Conservation (phyloP, 2,797 vertebrate genomes). For the Sylvilagus floridanus region DNA sequence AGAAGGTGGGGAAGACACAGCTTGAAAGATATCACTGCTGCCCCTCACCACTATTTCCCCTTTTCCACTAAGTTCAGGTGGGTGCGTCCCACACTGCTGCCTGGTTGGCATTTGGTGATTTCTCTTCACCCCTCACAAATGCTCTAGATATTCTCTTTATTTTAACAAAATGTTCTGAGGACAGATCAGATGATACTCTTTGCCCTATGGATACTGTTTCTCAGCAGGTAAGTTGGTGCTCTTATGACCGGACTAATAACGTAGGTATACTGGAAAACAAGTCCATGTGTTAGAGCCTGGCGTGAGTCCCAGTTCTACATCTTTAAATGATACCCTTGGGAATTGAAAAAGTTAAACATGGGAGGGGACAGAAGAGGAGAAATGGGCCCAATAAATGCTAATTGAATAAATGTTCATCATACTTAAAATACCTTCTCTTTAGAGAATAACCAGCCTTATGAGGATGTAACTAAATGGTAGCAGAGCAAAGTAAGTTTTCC, state of each 20-base stretch:
- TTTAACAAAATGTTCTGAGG: not conserved
- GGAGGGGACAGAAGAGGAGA: not conserved
- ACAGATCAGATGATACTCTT: not conserved
- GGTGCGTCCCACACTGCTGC: not conserved
- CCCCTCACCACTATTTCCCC: not conserved
- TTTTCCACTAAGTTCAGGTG: not conserved
- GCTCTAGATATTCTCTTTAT: slow-evolving; percentile 21
- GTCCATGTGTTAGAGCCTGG: slow-evolving; percentile 12
- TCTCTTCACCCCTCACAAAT: not conserved
- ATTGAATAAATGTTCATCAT: slow-evolving; percentile 60
- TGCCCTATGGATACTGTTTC: slow-evolving; percentile 3
- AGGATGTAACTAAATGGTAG: not conserved
- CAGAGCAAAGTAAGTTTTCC: not conserved
- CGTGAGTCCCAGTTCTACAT: slow-evolving; percentile 66
- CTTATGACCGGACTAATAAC: slow-evolving; percentile 61
- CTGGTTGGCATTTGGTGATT: slow-evolving; percentile 8
- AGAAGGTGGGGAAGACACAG: not conserved
- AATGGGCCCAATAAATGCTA: slow-evolving; percentile 24
- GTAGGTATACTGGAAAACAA: slow-evolving; percentile 57
- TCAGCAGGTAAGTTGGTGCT: slow-evolving; percentile 48
- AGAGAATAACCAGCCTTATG: slow-evolving; percentile 53
- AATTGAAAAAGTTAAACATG: slow-evolving; percentile 48
- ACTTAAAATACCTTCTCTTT: slow-evolving; percentile 18
- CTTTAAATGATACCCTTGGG: slow-evolving; percentile 65
- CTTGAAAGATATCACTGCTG: not conserved